These are phyloP conservation scores for Drosophila ironensis DNA, from an alignment of 1,140 invertebrate genomes.

Conservation along the genomic window DNA sequence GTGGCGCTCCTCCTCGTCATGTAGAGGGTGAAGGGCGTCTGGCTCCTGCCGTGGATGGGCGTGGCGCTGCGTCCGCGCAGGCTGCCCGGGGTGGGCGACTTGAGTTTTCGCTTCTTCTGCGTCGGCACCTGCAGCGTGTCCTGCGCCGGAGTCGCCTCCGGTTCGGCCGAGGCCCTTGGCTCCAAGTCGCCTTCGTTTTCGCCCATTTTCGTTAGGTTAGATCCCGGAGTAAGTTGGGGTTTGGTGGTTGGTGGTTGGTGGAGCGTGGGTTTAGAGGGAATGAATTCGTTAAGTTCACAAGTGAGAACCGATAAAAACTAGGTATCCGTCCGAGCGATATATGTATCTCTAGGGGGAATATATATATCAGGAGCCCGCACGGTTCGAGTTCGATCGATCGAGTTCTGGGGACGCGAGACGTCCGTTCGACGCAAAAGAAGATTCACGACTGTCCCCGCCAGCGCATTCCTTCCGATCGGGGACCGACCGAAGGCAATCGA, in stretches of 20 bases:
- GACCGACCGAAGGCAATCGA: background rate
- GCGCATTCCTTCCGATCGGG: conserved; percentile 56
- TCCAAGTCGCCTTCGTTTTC: conserved; percentile 76
- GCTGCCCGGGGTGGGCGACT: conserved; percentile 78
- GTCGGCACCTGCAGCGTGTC: conserved; percentile 71
- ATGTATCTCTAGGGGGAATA: conserved; percentile 39
- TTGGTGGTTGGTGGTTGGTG: too few species aligned
- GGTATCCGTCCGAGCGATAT: conserved; percentile 65
- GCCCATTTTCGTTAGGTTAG: conserved; percentile 53
- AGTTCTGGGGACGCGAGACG: conserved; percentile 70
- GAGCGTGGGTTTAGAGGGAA: conserved; percentile 40
- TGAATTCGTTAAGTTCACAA: conserved; percentile 56
- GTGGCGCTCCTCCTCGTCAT: conserved; percentile 78
- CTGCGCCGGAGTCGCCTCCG: conserved; percentile 65
- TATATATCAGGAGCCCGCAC: conserved; percentile 51
- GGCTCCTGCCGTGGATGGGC: conserved; percentile 76
- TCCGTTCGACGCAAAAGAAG: conserved; percentile 77
- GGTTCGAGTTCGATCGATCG: conserved; percentile 79
- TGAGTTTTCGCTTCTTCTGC: conserved; percentile 74
- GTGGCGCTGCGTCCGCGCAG: conserved; percentile 79
- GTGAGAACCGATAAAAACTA: conserved; percentile 54
- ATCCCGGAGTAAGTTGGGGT: too few species aligned
- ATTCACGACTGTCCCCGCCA: conserved; percentile 73
- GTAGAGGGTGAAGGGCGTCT: conserved; percentile 76
- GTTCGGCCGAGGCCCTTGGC: conserved; percentile 64